These are phyloP conservation scores for Paradisaea rubra DNA, from an alignment of 2,113 vertebrate species.

Conservation along the genomic window DNA sequence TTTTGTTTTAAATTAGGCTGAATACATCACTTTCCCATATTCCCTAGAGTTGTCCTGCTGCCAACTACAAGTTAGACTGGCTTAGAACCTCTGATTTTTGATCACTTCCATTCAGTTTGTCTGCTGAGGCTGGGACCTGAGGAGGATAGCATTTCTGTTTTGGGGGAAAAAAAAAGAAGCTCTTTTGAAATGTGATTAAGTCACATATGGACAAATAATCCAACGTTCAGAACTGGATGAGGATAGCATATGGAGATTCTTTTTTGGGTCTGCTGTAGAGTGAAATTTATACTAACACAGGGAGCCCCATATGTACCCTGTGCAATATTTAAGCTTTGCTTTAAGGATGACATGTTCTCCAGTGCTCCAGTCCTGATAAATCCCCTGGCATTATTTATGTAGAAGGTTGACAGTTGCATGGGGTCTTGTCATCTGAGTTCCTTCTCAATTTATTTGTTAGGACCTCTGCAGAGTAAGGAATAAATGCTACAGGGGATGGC, in stretches of 20 bases:
- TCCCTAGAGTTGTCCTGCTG: not conserved
- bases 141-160: not conserved
- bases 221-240: not conserved
- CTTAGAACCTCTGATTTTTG: not conserved
- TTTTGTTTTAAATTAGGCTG: not conserved
- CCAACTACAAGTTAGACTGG: not conserved
- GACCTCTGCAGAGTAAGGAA: not conserved
- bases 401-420: not conserved
- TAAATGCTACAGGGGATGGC: not conserved
- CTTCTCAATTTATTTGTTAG: not conserved
- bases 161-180: not conserved
- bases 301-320: not conserved
- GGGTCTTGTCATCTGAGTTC: not conserved
- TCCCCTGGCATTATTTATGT: not conserved
- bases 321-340: not conserved
- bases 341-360: not conserved
- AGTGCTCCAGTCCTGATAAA: not conserved
- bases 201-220: slow-evolving; percentile 13
- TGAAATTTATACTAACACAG: not conserved
- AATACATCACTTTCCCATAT: not conserved
- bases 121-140: not conserved
- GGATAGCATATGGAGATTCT: not conserved
- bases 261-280: not conserved
- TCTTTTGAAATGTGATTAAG: not conserved
- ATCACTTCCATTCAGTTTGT: not conserved